phyloP scores from a whole-genome alignment of 2,113 vertebrate species.

The Gallinago media region DNA sequence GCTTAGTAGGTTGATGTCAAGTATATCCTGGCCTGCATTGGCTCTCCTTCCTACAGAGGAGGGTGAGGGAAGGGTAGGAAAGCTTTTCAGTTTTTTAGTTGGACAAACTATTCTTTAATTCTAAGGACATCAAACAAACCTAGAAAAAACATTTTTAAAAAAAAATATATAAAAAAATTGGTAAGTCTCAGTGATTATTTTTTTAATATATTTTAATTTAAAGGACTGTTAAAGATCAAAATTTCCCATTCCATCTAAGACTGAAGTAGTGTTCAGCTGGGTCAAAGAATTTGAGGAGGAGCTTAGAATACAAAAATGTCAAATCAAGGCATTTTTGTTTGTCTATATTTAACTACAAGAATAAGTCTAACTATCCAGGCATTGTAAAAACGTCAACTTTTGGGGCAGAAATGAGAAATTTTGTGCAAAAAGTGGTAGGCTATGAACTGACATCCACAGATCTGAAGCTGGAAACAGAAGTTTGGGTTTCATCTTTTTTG shows the following conservation, averaged over 20 bases:
- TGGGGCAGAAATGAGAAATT: not conserved
- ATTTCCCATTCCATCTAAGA: not conserved
- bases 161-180: not conserved
- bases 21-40: not conserved
- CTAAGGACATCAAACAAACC: not conserved
- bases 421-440: not conserved
- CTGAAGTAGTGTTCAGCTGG: not conserved
- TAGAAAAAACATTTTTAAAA: not conserved
- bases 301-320: not conserved
- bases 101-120: not conserved
- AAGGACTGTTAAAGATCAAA: not conserved
- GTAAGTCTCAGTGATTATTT: not conserved
- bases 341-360: not conserved
- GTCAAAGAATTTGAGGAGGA: not conserved
- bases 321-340: not conserved
- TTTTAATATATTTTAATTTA: not conserved
- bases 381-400: not conserved
- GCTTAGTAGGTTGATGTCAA: not conserved
- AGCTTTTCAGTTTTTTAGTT: not conserved
- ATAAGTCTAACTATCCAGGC: not conserved
- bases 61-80: not conserved
- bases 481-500: not conserved
- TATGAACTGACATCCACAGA: not conserved
- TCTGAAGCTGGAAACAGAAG: not conserved
- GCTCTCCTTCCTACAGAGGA: not conserved